Evolutionary conservation across 2,113 vertebrate species (phyloP).

Genomic region (Toxotes chatareus): DNA sequence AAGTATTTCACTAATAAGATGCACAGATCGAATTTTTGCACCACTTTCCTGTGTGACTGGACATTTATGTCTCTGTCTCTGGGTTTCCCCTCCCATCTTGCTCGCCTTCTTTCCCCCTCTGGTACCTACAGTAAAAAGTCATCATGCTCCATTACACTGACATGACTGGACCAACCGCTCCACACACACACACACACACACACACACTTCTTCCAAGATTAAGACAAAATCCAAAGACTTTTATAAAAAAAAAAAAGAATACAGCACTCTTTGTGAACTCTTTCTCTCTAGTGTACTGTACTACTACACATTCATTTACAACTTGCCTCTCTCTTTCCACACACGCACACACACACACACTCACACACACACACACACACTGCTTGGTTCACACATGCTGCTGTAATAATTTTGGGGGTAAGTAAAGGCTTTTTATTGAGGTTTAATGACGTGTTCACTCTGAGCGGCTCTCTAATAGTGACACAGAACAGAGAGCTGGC

Average conservation of each 20-base stretch:
- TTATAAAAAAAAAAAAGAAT: slow-evolving; percentile 33
- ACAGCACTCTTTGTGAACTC: slow-evolving; percentile 36
- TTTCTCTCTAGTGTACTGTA: background rate
- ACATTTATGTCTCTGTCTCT: background rate
- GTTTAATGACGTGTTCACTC: slow-evolving; percentile 67
- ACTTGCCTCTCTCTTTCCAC: background rate
- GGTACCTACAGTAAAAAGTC: slow-evolving; percentile 3
- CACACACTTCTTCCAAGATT: slow-evolving; percentile 25
- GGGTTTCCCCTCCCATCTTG: background rate
- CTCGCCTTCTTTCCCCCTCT: background rate
- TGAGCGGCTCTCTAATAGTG: slow-evolving; percentile 47
- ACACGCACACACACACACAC: slow-evolving; percentile 32
- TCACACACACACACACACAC: slow-evolving; percentile 28
- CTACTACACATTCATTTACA: slow-evolving; percentile 9
- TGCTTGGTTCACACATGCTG: slow-evolving; percentile 46
- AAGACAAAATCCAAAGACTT: slow-evolving; percentile 39
- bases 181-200: slow-evolving; percentile 16
- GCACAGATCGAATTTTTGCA: background rate
- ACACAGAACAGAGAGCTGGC: slow-evolving; percentile 61
- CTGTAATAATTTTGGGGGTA: slow-evolving; percentile 53
- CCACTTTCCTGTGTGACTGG: background rate
- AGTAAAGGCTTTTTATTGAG: slow-evolving; percentile 62
- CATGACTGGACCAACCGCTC: slow-evolving; percentile 37
- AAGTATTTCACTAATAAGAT: too few relatives aligned
- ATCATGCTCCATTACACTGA: slow-evolving; percentile 30